Base-by-base conservation (phyloP, 1,140 invertebrate genomes). In the Drosophila lini region DNA sequence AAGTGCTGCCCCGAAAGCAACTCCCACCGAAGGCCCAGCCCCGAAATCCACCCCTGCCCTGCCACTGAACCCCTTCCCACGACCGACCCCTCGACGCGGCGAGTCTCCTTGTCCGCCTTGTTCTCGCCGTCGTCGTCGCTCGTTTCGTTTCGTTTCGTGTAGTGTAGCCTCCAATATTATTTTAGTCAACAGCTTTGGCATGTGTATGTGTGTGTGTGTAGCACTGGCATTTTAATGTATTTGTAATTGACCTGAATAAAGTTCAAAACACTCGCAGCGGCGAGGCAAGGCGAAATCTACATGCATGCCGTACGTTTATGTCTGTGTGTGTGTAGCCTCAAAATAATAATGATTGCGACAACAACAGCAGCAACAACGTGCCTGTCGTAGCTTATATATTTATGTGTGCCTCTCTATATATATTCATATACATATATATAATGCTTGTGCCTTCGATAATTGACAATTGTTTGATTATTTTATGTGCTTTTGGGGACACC, bases 191-290 rank as follows among this genome's bases (percentile, higher is more conserved):
- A 84, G 69, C 84, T 74, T 11, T 56, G 73, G 41, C 63, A 22
- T 70, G 44, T 60, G 36, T 62, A 38, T 73, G 42, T 81, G 36
- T 62, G 52, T 74, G 47, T 82, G 78, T 77, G 64, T 79, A 86
- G 65, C 86, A 80, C 61, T 83, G 81, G 79, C 89, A 91, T 82
- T 91, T 90, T 91, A 91, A 91, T 91, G 81, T 91, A 91, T 91
- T 91, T 91, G 89, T 91, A 91, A 91, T 91, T 91, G 89, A 91
- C 89, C 89, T 91, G 89, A 91, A 91, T 91, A 91, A 91, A 91
- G 89, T 91, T 91, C 89, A 91, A 91, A 91, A 89, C 89, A 88
- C 89, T 62, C 80, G 59, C 64, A 77, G 68, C 80, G 62, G 62
- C 80, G 73, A 73, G 68, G 68, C 85, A 85, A 90, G 86, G 85